A percentile compares a stretch with the other conserved stretches of the same genome.
Conservation (phyloP, 2,888 invertebrate species). For the Sycophila texana region DNA sequence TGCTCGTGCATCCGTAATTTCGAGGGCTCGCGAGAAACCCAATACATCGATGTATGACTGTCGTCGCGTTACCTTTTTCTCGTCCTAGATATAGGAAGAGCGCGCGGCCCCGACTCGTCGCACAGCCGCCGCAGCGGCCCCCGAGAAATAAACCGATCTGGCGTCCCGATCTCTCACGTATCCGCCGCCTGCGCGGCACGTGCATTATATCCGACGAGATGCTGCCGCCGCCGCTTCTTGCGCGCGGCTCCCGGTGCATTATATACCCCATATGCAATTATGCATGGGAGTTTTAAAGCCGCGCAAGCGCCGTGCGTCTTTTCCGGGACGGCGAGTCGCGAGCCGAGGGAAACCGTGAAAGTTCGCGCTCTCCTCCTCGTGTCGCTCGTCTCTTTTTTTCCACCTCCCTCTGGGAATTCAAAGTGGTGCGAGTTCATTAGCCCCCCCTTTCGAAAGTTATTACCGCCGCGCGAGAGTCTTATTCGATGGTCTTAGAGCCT, state of each 20-base stretch:
- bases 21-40: slow-evolving; percentile 15
- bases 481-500: too few species aligned
- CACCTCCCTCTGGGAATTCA: too few species aligned
- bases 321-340: too few species aligned
- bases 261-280: neutral
- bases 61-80: neutral
- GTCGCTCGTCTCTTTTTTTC: too few species aligned
- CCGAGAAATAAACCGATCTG: slow-evolving; percentile 47
- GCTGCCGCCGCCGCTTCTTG: slow-evolving; percentile 8
- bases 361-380: too few species aligned
- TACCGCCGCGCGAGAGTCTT: too few species aligned
- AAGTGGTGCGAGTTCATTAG: too few species aligned
- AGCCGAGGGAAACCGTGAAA: too few species aligned
- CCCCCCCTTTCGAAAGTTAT: too few species aligned
- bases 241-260: slow-evolving; percentile 1
- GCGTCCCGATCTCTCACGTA: slow-evolving; percentile 37
- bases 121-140: neutral
- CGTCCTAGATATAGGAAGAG: slow-evolving; percentile 10
- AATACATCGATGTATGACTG: slow-evolving; percentile 20
- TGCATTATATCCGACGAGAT: slow-evolving; percentile 1
- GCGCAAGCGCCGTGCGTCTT: neutral
- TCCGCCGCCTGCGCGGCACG: neutral
- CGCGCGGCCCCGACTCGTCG: neutral
- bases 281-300: neutral
- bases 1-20: slow-evolving; percentile 28